Evolutionary conservation across 1,140 invertebrate genomes (phyloP).

Genomic region (Cydia strobilella): DNA sequence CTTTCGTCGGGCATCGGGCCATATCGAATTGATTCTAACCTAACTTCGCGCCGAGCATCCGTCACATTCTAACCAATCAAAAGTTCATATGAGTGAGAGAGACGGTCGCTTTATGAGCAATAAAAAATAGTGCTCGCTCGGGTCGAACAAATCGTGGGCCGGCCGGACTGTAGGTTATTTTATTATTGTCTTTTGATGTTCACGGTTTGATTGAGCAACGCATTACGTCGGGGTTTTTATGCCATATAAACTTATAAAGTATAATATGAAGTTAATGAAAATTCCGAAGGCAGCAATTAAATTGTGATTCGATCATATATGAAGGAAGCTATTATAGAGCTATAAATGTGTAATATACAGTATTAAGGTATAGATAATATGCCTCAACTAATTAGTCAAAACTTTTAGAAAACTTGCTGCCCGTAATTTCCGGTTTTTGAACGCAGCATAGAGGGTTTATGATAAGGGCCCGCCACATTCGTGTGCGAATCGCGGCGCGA

Average conservation of each 20-base stretch:
- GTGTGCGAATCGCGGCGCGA: too few relatives aligned
- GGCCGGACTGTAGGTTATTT: background rate
- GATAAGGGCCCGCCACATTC: too few relatives aligned
- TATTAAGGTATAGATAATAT: too few relatives aligned
- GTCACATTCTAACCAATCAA: background rate
- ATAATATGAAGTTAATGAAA: background rate
- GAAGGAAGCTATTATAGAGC: too few relatives aligned
- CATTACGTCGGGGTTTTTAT: background rate
- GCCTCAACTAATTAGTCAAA: too few relatives aligned
- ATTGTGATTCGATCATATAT: background rate
- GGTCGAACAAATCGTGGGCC: background rate
- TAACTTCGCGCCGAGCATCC: background rate
- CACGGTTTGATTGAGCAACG: background rate
- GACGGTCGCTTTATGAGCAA: background rate
- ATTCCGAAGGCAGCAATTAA: background rate
- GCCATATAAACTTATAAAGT: background rate
- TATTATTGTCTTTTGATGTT: constrained; percentile 12
- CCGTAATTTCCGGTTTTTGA: too few relatives aligned
- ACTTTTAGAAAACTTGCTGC: too few relatives aligned
- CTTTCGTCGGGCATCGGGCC: constrained; percentile 7
- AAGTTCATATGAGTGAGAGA: background rate
- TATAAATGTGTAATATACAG: too few relatives aligned
- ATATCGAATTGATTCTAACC: constrained; percentile 9
- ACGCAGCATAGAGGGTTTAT: too few relatives aligned
- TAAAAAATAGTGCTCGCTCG: constrained; percentile 11